Evolutionary conservation across 35 echinoderm and acorn worm species (phyloP), one percentile per base, ranked within the genome.

Genomic region (Chiridota heheva): DNA sequence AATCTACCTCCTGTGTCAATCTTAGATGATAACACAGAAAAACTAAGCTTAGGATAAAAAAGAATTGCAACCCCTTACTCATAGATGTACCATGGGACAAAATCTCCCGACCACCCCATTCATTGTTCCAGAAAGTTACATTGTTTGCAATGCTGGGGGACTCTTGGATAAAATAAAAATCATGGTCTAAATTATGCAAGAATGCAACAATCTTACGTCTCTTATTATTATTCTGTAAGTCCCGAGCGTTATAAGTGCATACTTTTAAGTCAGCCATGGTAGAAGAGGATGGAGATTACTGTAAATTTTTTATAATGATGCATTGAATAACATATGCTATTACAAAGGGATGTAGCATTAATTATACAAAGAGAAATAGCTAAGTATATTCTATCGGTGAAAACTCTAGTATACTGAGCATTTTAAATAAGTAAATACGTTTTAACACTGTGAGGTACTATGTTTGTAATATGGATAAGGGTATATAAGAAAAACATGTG

Each of bases 131-230:
- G 32, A 16, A 69, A 39, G 12, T 69, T 69, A 17, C 65, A 38
- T 40, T 39, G 20, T 39, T 36, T 38, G 41, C 41, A n/a, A 32
- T 38, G 65, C 65, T 69, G 65, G 36, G 65, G 22, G 65, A 40
- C 35, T 69, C 65, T 40, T 69, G 65, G 24, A 69, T 69, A 18
- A 69, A 38, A 40, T 32, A 69, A 10, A 69, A 38, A 69, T 40
- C 65, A 17, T 6, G 65, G 7, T 69, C n/a, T 38, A 32, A 16
- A 32, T 18, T 69, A 36, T 69, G 65, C 15, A 69, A 38, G 1
- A 69, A 69, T 32, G 35, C 33, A 69, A 69, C 36, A 38, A 69
- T 2, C 41, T 69, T 32, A 38, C 35, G 36, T 69, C 35, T 7
- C 41, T 69, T 69, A 15, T 69, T 36, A 28, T 32, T 4, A 38